These are phyloP conservation scores for Drosophila mercatorum DNA, from an alignment of 2,888 invertebrate genomes.

Conservation along the genomic window DNA sequence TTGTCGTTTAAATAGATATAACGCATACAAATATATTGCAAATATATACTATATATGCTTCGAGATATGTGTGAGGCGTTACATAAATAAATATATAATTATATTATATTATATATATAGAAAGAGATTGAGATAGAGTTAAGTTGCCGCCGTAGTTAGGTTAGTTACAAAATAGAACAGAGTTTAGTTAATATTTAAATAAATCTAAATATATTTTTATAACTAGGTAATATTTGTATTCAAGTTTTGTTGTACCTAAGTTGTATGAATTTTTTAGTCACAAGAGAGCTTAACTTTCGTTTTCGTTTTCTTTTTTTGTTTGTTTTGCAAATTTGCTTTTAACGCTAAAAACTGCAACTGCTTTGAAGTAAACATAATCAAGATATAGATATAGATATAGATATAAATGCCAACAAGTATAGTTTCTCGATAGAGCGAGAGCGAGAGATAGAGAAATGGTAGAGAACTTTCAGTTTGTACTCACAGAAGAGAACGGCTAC, in stretches of 20 bases:
- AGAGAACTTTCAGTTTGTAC: slow-evolving; percentile 85
- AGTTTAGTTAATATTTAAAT: slow-evolving; percentile 42
- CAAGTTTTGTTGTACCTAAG: slow-evolving; percentile 64
- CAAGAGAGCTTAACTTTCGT: slow-evolving; percentile 66
- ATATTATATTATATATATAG: slow-evolving; percentile 13
- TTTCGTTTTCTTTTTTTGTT: slow-evolving; percentile 13
- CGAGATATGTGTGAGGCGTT: slow-evolving; percentile 47
- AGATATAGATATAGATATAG: neutral
- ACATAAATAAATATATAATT: slow-evolving; percentile 15
- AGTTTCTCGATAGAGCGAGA: slow-evolving; percentile 13
- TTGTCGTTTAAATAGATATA: slow-evolving; percentile 79
- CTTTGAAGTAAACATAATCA: slow-evolving; percentile 62
- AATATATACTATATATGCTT: slow-evolving; percentile 34
- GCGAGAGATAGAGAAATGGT: slow-evolving; percentile 25
- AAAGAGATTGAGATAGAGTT: slow-evolving; percentile 44
- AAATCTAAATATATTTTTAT: slow-evolving; percentile 31
- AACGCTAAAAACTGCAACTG: slow-evolving; percentile 84
- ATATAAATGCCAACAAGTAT: neutral
- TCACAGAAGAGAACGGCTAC: slow-evolving; percentile 97
- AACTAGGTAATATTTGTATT: slow-evolving; percentile 33
- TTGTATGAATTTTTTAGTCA: slow-evolving; percentile 74
- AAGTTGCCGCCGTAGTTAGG: slow-evolving; percentile 52
- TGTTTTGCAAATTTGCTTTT: slow-evolving; percentile 3
- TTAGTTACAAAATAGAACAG: slow-evolving; percentile 80
- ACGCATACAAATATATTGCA: slow-evolving; percentile 60